Base-by-base conservation (phyloP, 2,888 invertebrate genomes). In the Falcaria lacertinaria region DNA sequence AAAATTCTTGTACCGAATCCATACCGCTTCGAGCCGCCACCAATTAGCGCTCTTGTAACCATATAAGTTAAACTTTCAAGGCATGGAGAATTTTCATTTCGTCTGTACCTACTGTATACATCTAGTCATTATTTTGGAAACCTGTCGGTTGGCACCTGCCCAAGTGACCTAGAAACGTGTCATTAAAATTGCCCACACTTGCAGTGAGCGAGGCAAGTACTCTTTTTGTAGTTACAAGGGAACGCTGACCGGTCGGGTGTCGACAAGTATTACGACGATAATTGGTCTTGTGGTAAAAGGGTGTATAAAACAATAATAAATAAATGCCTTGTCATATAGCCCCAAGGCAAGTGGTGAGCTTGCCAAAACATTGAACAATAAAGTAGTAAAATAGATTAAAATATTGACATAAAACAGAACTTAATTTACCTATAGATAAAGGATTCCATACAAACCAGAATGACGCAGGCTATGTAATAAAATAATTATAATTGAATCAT, bases 161-260 rank as follows among this genome's bases (percentile, higher is more conserved):
- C 36, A 28, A 45, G 39, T 60, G 60, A 60, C 60, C 62, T 42
- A 62, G 52, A 52, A 42, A 57, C 54, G 52, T 47, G 40, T 35
- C 32, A 22, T 19, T 35, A 38, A 42, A 37, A 25, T 45, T 57
- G 46, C 34, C 22, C 33, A 39, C 5, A 34, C 11, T 35, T 33
- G 41, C 41, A 28, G 3, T 7, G 28, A 28, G 11, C 28, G 28
- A 3, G 11, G 2, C 7, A 28, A 28, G n/a, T 11, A 11, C 28
- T 28, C 11, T 8, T 28, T 28, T 5, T 22, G 22, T 22, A n/a
- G 19, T 28, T 8, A 7, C 28, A 28, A 11, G 11, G 28, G 28
- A 28, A 28, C 11, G 11, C 28, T 28, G 28, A 28, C 28, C 28
- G 28, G 28, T 28, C 28, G 2, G 5, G 22, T 28, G 28, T 28